These are phyloP conservation scores for Dendroctonus ponderosae DNA, from an alignment of 1,140 invertebrate genomes.

Conservation along the genomic window DNA sequence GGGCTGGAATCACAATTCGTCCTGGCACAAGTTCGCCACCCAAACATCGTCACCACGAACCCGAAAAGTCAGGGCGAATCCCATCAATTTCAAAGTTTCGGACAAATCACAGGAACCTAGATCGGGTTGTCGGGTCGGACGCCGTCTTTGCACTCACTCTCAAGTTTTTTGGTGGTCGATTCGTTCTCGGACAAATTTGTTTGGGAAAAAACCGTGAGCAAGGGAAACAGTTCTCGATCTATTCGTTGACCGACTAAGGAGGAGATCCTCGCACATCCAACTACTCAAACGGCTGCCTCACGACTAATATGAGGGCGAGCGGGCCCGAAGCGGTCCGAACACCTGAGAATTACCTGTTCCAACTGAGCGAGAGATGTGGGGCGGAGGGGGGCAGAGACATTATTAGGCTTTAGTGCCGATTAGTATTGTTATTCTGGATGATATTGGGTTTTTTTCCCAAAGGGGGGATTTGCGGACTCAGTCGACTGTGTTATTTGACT, in stretches of 20 bases:
- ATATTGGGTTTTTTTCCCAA: slow-evolving; percentile 12
- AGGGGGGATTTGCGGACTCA: neutral
- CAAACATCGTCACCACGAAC: slow-evolving; percentile 1
- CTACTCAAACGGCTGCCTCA: slow-evolving; percentile 9
- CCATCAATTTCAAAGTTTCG: too few species aligned
- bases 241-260: neutral
- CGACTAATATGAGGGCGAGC: slow-evolving; percentile 20
- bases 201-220: slow-evolving; percentile 1
- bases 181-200: neutral
- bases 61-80: too few species aligned
- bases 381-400: neutral
- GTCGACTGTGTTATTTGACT: too few species aligned
- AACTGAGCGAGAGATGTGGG: slow-evolving; percentile 1
- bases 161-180: neutral
- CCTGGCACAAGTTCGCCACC: slow-evolving; percentile 9
- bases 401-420: slow-evolving; percentile 15
- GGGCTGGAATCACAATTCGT: too few species aligned
- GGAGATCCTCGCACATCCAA: neutral
- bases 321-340: slow-evolving; percentile 20
- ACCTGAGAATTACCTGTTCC: slow-evolving; percentile 29
- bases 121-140: neutral
- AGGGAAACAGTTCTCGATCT: neutral
- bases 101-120: too few species aligned
- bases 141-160: neutral
- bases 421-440: slow-evolving; percentile 20